Conservation (phyloP, 2,888 invertebrate species). For the Terebella lapidaria region DNA sequence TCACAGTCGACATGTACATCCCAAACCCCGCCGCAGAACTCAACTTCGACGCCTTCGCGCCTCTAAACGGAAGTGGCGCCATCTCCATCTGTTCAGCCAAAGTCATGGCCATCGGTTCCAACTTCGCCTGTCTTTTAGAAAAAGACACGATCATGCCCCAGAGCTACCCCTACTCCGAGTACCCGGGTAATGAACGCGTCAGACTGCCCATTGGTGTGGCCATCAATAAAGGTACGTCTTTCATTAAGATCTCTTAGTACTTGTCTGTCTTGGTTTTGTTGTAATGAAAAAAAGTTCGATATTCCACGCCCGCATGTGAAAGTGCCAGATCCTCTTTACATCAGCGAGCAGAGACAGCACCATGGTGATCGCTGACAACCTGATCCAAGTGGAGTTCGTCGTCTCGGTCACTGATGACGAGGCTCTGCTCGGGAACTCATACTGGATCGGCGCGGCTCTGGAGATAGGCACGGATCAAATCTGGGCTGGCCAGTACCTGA, state of each 20-base stretch:
- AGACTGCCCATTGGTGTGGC: constrained; percentile 29
- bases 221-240: constrained; percentile 33
- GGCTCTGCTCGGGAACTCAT: constrained; percentile 18
- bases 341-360: neutral
- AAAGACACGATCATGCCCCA: constrained; percentile 13
- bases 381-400: constrained; percentile 31
- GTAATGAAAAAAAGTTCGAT: neutral
- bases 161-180: constrained; percentile 17
- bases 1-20: constrained; percentile 35
- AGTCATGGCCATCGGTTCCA: constrained; percentile 17
- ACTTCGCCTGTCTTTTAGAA: constrained; percentile 34
- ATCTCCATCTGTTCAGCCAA: constrained; percentile 31
- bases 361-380: constrained; percentile 23
- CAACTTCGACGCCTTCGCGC: constrained; percentile 35
- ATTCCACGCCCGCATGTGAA: neutral
- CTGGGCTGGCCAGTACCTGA: constrained; percentile 29
- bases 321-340: neutral
- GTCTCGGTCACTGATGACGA: constrained; percentile 29
- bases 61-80: constrained; percentile 33
- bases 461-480: constrained; percentile 35
- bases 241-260: neutral
- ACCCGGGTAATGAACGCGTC: constrained; percentile 29
- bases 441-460: constrained; percentile 35
- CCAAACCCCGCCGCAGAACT: constrained; percentile 29
- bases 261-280: neutral